Base-by-base conservation (phyloP, 1,140 invertebrate species). In the Cotesia typhae region DNA sequence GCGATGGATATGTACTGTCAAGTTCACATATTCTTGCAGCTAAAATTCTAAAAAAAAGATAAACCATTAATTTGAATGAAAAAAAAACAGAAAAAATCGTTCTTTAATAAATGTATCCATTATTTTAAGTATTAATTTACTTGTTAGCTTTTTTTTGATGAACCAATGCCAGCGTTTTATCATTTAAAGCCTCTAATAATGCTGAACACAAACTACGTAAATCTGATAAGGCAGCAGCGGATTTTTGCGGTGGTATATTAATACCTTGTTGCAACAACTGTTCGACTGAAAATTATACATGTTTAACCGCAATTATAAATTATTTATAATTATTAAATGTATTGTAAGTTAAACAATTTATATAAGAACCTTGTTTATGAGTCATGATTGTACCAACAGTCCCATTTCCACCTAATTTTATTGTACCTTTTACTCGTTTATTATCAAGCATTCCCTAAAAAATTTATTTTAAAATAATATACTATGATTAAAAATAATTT, bases 61-160 rank as follows among this genome's bases (percentile, higher is more conserved):
- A 14, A 7, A 38, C 17, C 35, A 28, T 28, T 60, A 38, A 71
- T 7, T 28, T 53, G 35, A 28, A 28, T 28, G 64, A 17, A 71
- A 38, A 63, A 60, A 73, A 17, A 14, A 14, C n/a, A n/a, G n/a
- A n/a, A n/a, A n/a, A 52, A 28, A 28, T 28, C 3, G 3, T 28
- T 28, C 28, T 28, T 28, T 28, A 28, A 28, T 28, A 28, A 28
- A 28, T 28, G 2, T 28, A 28, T 28, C 28, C 28, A 66, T 12
- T 35, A 63, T 1, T 67, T 52, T 65, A 28, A 28, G 3, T 2
- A 28, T 28, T 3, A 9, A 76, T 79, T 79, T 76, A 91, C 91
- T 92, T 93, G 82, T 94, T 96, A 1, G 94, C 92, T 87, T 95
- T 95, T 75, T 92, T 92, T 78, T 96, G 94, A 86, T 96, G 94